phyloP scores from a whole-genome alignment of 2,113 vertebrate genomes.

The Ginglymostoma cirratum region DNA sequence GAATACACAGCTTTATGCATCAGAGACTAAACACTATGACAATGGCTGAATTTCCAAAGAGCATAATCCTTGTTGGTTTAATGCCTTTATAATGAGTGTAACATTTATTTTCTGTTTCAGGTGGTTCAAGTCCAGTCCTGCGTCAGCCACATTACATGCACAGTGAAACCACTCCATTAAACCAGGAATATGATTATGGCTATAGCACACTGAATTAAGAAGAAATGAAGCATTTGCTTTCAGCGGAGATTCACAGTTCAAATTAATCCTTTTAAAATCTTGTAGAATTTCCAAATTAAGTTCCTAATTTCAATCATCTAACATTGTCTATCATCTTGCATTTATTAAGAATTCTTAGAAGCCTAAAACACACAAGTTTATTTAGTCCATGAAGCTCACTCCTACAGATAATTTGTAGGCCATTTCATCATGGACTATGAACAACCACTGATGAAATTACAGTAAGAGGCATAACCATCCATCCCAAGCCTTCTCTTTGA shows the following conservation, averaged over 20 bases:
- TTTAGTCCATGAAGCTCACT: no score
- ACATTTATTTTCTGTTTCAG: constrained; percentile 6
- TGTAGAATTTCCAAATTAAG: background rate
- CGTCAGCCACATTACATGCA: background rate
- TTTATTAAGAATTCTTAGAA: no score
- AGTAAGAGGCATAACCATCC: no score
- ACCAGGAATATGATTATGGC: background rate
- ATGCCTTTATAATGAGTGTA: background rate
- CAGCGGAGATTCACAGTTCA: background rate
- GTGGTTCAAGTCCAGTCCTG: background rate
- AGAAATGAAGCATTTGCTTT: background rate
- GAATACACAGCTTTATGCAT: background rate
- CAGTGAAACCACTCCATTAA: background rate
- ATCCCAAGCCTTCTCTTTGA: no score
- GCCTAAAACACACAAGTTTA: no score
- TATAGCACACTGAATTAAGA: background rate
- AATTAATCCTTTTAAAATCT: background rate
- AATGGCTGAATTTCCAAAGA: no score
- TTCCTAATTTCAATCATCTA: background rate
- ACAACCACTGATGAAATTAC: no score
- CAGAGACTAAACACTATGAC: background rate
- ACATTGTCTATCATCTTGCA: no score
- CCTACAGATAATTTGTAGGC: no score
- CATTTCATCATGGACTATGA: no score
- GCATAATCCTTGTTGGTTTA: background rate